phyloP scores from a whole-genome alignment of 2,888 invertebrate species.

The Chymomyza caudatula region DNA sequence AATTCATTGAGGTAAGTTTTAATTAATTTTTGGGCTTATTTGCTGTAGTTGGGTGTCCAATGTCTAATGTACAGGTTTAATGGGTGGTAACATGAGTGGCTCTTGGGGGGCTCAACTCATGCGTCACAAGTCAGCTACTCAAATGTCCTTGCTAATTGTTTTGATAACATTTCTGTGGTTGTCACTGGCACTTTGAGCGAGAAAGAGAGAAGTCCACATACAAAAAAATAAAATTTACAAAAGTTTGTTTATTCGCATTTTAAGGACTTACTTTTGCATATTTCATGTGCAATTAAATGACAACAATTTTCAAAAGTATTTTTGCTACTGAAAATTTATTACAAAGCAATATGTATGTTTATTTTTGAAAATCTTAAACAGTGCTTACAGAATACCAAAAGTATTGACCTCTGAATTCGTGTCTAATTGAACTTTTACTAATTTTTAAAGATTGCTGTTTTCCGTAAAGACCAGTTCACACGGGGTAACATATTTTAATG shows the following conservation, averaged over 20 bases:
- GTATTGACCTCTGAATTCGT: too few species aligned
- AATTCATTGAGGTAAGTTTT: slow-evolving; percentile 66
- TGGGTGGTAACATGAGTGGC: slow-evolving; percentile 17
- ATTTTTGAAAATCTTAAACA: too few species aligned
- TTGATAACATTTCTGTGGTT: slow-evolving; percentile 3
- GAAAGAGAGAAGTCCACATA: not conserved
- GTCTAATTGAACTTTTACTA: too few species aligned
- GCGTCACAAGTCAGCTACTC: slow-evolving; percentile 17
- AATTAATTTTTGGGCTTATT: slow-evolving; percentile 57
- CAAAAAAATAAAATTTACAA: not conserved
- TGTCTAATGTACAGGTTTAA: slow-evolving; percentile 22
- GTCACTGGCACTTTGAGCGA: not conserved
- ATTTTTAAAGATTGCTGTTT: too few species aligned
- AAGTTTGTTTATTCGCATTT: not conserved
- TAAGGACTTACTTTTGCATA: not conserved
- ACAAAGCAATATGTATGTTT: too few species aligned
- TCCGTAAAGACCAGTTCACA: too few species aligned
- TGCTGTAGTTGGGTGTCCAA: slow-evolving; percentile 9
- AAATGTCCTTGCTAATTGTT: slow-evolving; percentile 41
- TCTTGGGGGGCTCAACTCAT: not conserved
- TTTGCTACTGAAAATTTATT: not conserved
- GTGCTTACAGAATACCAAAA: too few species aligned
- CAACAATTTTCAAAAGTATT: not conserved
- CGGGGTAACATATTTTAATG: too few species aligned
- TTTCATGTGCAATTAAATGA: not conserved